These are phyloP conservation scores for Smittia aterrima DNA, from an alignment of 2,888 invertebrate species.

Conservation along the genomic window DNA sequence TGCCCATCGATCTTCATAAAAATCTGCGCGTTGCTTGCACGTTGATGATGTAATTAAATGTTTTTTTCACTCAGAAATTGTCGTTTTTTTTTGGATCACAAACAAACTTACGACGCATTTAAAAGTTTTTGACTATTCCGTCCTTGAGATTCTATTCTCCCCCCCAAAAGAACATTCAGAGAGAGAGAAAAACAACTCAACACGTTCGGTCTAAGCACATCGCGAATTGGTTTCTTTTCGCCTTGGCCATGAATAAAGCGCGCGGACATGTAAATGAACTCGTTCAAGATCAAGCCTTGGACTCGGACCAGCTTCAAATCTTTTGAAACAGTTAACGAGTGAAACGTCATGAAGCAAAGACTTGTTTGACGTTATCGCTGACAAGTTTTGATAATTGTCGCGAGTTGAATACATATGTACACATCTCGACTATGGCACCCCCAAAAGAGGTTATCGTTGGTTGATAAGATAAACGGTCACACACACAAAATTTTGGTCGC, in stretches of 20 bases:
- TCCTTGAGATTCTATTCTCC: slow-evolving; percentile 31
- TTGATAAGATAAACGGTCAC: background rate
- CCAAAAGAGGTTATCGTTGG: background rate
- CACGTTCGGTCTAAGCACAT: slow-evolving; percentile 20
- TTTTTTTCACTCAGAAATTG: background rate
- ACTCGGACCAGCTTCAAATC: background rate
- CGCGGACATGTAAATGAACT: slow-evolving; percentile 22
- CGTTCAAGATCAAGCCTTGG: slow-evolving; percentile 18
- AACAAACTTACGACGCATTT: slow-evolving; percentile 30
- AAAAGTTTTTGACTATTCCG: slow-evolving; percentile 32
- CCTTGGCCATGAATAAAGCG: background rate
- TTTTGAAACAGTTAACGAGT: background rate
- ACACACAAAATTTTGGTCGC: too few species aligned
- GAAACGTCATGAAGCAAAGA: background rate
- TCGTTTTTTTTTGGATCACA: background rate
- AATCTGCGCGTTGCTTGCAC: background rate
- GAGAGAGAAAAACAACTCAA: background rate
- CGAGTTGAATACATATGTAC: background rate
- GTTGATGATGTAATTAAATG: background rate
- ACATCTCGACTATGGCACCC: background rate
- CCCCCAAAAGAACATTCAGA: background rate
- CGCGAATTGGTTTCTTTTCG: background rate
- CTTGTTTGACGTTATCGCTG: background rate
- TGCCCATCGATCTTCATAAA: background rate
- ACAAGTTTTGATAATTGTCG: too few species aligned